These are phyloP conservation scores for Apoderus coryli DNA, from an alignment of 2,888 invertebrate species.

Conservation along the genomic window DNA sequence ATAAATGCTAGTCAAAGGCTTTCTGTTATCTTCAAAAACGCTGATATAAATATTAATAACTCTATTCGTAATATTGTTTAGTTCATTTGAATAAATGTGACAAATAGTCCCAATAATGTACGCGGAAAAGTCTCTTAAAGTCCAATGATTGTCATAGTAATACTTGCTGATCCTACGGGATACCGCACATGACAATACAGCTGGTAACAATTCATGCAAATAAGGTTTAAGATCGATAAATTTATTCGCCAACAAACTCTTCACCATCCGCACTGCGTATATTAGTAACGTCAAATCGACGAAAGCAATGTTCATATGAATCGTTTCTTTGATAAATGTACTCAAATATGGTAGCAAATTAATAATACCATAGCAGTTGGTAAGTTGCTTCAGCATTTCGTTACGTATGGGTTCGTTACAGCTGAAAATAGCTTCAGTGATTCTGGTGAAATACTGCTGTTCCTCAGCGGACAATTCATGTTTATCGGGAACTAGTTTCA, in stretches of 20 bases:
- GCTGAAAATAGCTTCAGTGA: slow-evolving; percentile 25
- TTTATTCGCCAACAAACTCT: slow-evolving; percentile 22
- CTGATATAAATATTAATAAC: slow-evolving; percentile 21
- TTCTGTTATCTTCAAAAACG: slow-evolving; percentile 18
- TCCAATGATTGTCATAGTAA: slow-evolving; percentile 26
- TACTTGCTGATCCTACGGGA: slow-evolving; percentile 23
- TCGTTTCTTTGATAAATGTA: slow-evolving; percentile 22
- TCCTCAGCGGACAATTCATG: slow-evolving; percentile 23
- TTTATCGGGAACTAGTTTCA: slow-evolving; percentile 21
- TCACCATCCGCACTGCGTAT: slow-evolving; percentile 23
- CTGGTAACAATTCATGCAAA: slow-evolving; percentile 22
- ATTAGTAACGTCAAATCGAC: slow-evolving; percentile 24
- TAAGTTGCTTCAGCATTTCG: slow-evolving; percentile 19
- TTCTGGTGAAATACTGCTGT: slow-evolving; percentile 22
- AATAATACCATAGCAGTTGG: slow-evolving; percentile 20
- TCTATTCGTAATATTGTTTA: slow-evolving; percentile 22
- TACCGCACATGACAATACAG: slow-evolving; percentile 22
- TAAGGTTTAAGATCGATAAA: slow-evolving; percentile 19
- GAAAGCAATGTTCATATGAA: slow-evolving; percentile 22
- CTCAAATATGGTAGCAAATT: slow-evolving; percentile 22
- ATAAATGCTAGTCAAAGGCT: slow-evolving; percentile 22
- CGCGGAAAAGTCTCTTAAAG: slow-evolving; percentile 24
- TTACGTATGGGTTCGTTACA: slow-evolving; percentile 24
- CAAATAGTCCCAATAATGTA: slow-evolving; percentile 21
- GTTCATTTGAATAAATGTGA: slow-evolving; percentile 18